Evolutionary conservation across 2,888 invertebrate genomes (phyloP).

Genomic region (Mythimna lalbum): DNA sequence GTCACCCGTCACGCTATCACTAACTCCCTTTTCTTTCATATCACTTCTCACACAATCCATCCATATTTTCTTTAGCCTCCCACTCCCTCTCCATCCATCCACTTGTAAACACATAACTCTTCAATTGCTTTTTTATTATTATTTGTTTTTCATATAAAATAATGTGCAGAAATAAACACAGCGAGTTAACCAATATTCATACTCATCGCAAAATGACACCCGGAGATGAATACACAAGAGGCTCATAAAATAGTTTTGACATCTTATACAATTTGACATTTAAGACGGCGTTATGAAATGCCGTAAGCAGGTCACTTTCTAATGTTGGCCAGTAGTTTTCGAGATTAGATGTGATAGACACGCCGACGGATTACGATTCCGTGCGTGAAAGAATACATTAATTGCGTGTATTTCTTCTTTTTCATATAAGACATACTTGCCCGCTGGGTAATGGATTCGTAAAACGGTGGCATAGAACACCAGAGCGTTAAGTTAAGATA

Average conservation of each 20-base stretch:
- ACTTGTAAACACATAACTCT: too few species aligned
- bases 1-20: too few species aligned
- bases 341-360: slow-evolving; percentile 43
- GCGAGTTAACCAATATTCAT: not conserved
- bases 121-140: too few species aligned
- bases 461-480: too few species aligned
- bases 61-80: too few species aligned
- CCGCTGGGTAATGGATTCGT: too few species aligned
- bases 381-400: slow-evolving; percentile 12
- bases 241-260: slow-evolving; percentile 4
- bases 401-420: slow-evolving; percentile 9
- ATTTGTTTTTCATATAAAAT: too few species aligned
- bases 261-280: slow-evolving; percentile 56
- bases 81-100: too few species aligned
- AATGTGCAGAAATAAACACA: too few species aligned
- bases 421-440: not conserved
- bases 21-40: too few species aligned
- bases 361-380: slow-evolving; percentile 25
- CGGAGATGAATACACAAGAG: not conserved
- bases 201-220: not conserved
- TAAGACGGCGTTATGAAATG: slow-evolving; percentile 48
- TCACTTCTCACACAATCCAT: too few species aligned
- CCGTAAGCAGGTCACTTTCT: slow-evolving; percentile 50
- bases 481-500: too few species aligned
- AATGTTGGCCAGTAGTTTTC: slow-evolving; percentile 39